Percentiles rank a stretch among this genome's conserved stretches.
Conservation (phyloP, 2,113 vertebrate genomes). For the Arothron firmamentum region DNA sequence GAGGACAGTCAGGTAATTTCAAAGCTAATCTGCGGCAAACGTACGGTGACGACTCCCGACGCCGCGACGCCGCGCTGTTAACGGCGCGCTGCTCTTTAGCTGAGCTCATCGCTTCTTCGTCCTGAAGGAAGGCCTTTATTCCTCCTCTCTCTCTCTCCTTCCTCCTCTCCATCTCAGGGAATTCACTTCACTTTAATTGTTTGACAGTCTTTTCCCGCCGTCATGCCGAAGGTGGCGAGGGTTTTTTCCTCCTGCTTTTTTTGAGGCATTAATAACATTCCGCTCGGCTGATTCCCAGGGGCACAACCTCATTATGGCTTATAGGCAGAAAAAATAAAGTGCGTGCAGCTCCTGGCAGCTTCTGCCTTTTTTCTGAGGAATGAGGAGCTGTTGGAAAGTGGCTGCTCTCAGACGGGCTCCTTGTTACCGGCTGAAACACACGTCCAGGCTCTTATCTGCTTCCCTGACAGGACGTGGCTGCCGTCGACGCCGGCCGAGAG, state of each 20-base stretch:
- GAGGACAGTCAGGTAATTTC: too few relatives aligned
- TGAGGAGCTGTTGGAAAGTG: conserved; percentile 50
- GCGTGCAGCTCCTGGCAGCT: conserved; percentile 55
- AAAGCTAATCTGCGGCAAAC: conserved; percentile 15
- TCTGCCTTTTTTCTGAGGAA: conserved; percentile 32
- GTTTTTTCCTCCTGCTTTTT: conserved; percentile 52
- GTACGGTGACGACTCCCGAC: conserved; percentile 28
- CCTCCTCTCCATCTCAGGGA: conserved; percentile 69
- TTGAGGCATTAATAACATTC: conserved; percentile 79
- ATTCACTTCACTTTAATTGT: conserved; percentile 82
- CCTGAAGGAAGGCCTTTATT: conserved; percentile 39
- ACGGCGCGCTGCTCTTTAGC: conserved; percentile 29
- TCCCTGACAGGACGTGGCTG: conserved; percentile 33
- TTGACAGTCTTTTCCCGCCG: conserved; percentile 83
- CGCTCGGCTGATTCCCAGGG: conserved; percentile 75
- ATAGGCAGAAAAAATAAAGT: conserved; percentile 68
- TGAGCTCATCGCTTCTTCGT: conserved; percentile 44
- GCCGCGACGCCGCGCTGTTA: conserved; percentile 1
- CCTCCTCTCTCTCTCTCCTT: not conserved
- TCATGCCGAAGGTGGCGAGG: conserved; percentile 74
- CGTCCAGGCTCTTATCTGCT: conserved; percentile 47
- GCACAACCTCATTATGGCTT: conserved; percentile 78
- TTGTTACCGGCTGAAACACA: conserved; percentile 52
- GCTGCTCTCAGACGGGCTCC: conserved; percentile 42
- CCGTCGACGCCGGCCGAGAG: conserved; percentile 38